Evolutionary conservation across 2,797 vertebrate species (phyloP), one percentile per base, ranked within the genome.

Genomic region (Vireo griseus): DNA sequence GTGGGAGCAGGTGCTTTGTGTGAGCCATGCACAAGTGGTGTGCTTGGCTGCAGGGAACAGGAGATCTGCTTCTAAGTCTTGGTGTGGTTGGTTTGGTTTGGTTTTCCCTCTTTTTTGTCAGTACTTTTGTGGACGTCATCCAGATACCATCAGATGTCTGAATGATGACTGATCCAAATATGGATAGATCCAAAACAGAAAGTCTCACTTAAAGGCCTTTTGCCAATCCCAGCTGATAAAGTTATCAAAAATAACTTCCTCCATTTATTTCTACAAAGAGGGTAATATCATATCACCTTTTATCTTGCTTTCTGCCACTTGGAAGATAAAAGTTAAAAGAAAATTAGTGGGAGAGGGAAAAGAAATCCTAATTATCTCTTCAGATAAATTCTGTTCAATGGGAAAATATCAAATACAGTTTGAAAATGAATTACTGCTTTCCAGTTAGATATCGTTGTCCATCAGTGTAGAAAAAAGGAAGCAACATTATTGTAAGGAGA

Each of bases 341-440:
- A 90, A 86, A 20, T 51, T 47, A 57, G 9, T 73, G 51, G 2
- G 7, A 72, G 52, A 54, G 45, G 50, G 75, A 91, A 88, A 93
- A 80, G 15, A 76, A 86, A 40, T 81, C 75, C 45, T 91, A 76
- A 91, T 78, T 94, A 78, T 72, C 37, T 90, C 37, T 91, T 81
- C 37, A 84, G 50, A 66, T 86, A 55, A 80, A 75, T 59, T 86
- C 73, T 88, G 3, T 90, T 92, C 67, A 68, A 37, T 83, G 37
- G 47, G n/a, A 31, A 95, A 74, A 88, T 77, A 80, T 16, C 31
- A 88, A 69, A 40, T 82, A 25, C 11, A 1, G 3, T 71, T 78
- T 83, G 55, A 86, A 86, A 92, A 59, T 48, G 4, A 93, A 55
- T 88, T 80, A 21, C 2, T 75, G 20, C 44, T 78, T 80, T 92